Evolutionary conservation across 2,888 invertebrate species (phyloP), one percentile per base, ranked within the genome.

Genomic region (Euplexia lucipara): DNA sequence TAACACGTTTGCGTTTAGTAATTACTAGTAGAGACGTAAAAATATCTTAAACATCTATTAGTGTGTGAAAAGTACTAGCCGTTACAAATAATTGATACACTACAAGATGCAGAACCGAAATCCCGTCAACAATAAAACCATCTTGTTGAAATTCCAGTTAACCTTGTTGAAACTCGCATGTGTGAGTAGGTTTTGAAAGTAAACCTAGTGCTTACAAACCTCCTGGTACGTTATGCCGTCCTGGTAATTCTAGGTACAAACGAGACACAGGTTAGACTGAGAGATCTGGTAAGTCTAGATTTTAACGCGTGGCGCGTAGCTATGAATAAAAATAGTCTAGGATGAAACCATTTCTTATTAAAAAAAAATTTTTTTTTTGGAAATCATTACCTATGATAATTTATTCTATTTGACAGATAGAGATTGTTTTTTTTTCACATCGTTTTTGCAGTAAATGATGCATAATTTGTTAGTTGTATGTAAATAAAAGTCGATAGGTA

Each of bases 181-280:
- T 74, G 75, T 83, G 81, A 77, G 82, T 79, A 79, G 72, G 75
- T 75, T 81, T 78, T 63, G 70, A 75, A 74, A 71, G 63, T 82
- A 83, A 89, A 83, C 87, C 87, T 92, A 94, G 93, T 92, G 84
- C 88, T 92, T 88, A 81, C 58, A 77, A 63, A 85, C 66, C 89
- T 88, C 86, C 83, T 77, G 51, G 63, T 70, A 70, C 35, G 58
- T 79, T 86, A 86, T 94, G 92, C 58, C 74, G 76, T 80, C 94
- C 93, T 94, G 85, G 94, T 95, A 92, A 83, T 87, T 91, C 89
- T 93, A 94, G 93, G 93, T 92, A 94, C 90, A 86, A 90, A 85
- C 84, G 76, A 74, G 81, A 85, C 75, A 73, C 79, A 62, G 81
- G 41, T 79, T 84, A 89, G 90, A 81, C 88, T 80, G 83, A 75